A percentile compares a stretch with the other conserved stretches of the same genome.
phyloP scores from a whole-genome alignment of 2,888 invertebrate species.

The Noctua comes region DNA sequence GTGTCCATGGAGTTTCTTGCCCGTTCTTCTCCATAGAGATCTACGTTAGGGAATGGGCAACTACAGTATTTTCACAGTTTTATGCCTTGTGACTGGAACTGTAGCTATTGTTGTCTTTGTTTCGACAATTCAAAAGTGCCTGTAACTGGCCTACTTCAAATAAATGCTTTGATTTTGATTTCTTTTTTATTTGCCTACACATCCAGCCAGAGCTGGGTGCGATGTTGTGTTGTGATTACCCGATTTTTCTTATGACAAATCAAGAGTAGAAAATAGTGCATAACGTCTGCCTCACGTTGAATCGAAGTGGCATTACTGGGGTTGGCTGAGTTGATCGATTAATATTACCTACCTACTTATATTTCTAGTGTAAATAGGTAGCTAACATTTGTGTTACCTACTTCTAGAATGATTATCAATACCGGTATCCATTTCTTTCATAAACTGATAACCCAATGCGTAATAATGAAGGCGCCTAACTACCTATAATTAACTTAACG shows the following conservation, averaged over 20 bases:
- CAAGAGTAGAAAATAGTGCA: not conserved
- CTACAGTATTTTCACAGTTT: too few species aligned
- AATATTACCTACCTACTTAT: not conserved
- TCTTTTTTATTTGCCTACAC: not conserved
- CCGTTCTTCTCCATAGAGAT: too few species aligned
- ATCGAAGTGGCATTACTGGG: not conserved
- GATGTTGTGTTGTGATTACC: not conserved
- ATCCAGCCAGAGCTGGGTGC: not conserved
- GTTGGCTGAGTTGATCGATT: not conserved
- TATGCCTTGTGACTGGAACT: too few species aligned
- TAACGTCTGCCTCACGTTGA: not conserved
- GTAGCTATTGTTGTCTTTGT: too few species aligned
- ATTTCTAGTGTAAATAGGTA: not conserved
- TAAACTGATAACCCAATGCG: constrained; percentile 18
- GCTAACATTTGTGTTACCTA: too few species aligned
- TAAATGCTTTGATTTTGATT: too few species aligned
- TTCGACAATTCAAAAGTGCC: too few species aligned
- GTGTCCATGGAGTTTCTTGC: too few species aligned
- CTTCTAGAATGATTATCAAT: constrained; percentile 2
- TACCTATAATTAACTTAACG: constrained; percentile 9
- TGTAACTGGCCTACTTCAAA: too few species aligned
- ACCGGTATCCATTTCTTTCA: constrained; percentile 15
- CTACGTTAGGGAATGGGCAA: too few species aligned
- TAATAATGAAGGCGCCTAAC: too few species aligned
- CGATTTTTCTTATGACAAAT: not conserved